A percentile compares a stretch with the other conserved stretches of the same genome.
phyloP scores from a whole-genome alignment of 1,140 invertebrate species.

The Orchesella cincta region DNA sequence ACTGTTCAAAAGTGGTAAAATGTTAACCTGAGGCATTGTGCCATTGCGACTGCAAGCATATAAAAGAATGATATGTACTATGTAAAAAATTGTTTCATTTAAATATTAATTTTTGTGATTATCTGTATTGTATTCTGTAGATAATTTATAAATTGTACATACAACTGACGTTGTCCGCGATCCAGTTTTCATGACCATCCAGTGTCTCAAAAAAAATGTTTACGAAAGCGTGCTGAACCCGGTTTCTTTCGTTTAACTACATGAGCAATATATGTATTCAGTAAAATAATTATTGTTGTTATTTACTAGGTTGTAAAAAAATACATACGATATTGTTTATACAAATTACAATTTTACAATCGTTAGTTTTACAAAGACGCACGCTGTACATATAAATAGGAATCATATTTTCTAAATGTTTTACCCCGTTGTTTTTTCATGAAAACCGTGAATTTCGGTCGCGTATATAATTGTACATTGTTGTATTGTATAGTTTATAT shows the following conservation, averaged over 20 bases:
- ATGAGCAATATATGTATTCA: conserved; percentile 19
- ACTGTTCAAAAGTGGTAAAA: not conserved
- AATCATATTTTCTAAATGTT: not conserved
- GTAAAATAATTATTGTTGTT: not conserved
- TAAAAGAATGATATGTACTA: not conserved
- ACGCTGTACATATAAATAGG: not conserved
- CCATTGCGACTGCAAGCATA: conserved; percentile 9
- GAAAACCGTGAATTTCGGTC: too few species aligned
- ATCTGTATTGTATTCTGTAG: not conserved
- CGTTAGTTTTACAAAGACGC: not conserved
- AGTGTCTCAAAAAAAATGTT: conserved; percentile 7
- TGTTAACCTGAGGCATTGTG: conserved; percentile 19
- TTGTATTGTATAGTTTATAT: too few species aligned
- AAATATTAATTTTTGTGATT: not conserved
- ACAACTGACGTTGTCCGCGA: too few species aligned
- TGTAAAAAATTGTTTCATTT: not conserved
- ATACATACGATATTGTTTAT: not conserved
- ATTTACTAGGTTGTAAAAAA: not conserved
- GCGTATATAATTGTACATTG: too few species aligned
- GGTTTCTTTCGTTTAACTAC: conserved; percentile 19
- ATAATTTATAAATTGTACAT: not conserved
- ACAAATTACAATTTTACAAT: too few species aligned
- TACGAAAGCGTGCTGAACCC: conserved; percentile 26
- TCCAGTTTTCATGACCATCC: too few species aligned
- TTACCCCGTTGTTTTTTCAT: not conserved